Evolutionary conservation across 2,113 vertebrate species (phyloP).

Genomic region (Leptocoma aspasia): DNA sequence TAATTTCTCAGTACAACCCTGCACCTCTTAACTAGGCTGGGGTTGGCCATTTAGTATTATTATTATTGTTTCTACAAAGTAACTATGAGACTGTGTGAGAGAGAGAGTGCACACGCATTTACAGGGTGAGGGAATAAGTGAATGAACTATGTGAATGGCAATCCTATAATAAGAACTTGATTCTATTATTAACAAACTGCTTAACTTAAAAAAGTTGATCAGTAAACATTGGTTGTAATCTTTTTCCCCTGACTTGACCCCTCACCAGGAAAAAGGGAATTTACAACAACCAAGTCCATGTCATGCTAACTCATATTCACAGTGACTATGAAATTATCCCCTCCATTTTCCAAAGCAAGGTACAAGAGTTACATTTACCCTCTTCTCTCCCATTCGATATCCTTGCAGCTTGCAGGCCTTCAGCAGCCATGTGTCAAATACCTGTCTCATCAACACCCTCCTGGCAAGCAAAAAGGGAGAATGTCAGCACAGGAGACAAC

Average conservation of each 20-base stretch:
- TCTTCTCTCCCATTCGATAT: conserved; percentile 71
- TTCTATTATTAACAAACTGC: not conserved
- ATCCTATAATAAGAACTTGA: not conserved
- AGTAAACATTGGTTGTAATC: not conserved
- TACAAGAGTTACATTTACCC: conserved; percentile 60
- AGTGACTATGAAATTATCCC: not conserved
- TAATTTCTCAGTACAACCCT: not conserved
- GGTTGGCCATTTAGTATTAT: not conserved
- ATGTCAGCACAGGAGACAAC: not conserved
- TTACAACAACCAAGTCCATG: not conserved
- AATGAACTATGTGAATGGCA: not conserved
- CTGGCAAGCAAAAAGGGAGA: conserved; percentile 35
- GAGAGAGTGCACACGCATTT: not conserved
- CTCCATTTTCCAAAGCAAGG: not conserved
- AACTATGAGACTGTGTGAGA: not conserved
- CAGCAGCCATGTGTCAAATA: conserved; percentile 81
- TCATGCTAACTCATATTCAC: not conserved
- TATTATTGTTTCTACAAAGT: not conserved
- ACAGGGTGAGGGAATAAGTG: not conserved
- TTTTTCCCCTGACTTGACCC: not conserved
- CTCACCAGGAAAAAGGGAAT: not conserved
- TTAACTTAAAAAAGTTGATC: not conserved
- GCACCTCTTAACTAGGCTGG: not conserved
- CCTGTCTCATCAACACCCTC: conserved; percentile 55
- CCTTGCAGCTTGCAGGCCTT: conserved; percentile 67